Evolutionary conservation across 2,888 invertebrate species (phyloP), one percentile per base, ranked within the genome.

Genomic region (Scaptomyza parva): DNA sequence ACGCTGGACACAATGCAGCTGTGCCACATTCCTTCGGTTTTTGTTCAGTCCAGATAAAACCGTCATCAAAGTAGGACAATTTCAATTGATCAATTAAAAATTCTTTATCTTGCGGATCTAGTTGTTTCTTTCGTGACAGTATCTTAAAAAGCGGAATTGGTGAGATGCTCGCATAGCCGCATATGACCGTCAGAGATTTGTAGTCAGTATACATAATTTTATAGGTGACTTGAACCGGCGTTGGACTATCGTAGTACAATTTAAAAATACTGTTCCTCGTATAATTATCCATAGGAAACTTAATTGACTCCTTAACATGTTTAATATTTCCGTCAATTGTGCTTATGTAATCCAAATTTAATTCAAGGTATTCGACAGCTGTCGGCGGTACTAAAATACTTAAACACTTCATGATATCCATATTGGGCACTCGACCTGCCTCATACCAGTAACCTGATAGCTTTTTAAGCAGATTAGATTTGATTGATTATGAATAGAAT

Each of bases 381-480:
- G 14, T 22, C 3, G 1, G 37, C 0, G 55, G 74, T 3, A 84
- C 61, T 0, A 68, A 61, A 5, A 84, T 57, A 43, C 61, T 58
- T 1, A 84, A 35, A n/a, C 79, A 79, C 6, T 41, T 14, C 11
- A 70, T 22, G 0, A 64, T 47, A 11, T 54, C 20, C n/a, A 1
- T 18, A 6, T 30, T 52, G 8, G 79, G 84, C 5, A 61, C 44
- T 6, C 84, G 67, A 8, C 47, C 68, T 2, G 39, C 30, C 37
- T 79, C 79, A 22, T 77, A 70, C 79, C 79, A 79, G 1, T 17
- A 11, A 8, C 71, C 71, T 12, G 60, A 14, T 4, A 71, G 2
- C 73, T 71, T 18, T 11, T 12, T 2, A 11, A 18, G 6, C 18
- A 40, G 17, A 0, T 26, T 11, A 17, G 8, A 40, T 11, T 8